Evolutionary conservation across 2,888 invertebrate genomes (phyloP).

Genomic region (Acanthopleura granulata): DNA sequence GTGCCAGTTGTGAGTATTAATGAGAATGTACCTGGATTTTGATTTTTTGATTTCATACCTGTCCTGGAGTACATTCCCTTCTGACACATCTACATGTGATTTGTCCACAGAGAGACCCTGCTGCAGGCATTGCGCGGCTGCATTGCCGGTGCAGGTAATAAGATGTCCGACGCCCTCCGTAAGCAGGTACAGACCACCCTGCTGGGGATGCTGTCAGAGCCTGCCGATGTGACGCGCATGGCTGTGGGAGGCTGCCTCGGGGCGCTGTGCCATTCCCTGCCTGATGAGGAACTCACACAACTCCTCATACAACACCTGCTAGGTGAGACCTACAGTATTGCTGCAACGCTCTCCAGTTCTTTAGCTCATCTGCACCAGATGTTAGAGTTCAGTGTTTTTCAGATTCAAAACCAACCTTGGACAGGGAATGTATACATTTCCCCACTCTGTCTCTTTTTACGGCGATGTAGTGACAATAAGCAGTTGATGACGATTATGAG

Average conservation of each 20-base stretch:
- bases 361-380: no score
- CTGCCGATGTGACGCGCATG: conserved; percentile 84
- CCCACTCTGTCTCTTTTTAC: no score
- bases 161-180: conserved; percentile 86
- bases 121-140: conserved; percentile 90
- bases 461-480: no score
- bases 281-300: conserved; percentile 79
- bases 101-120: conserved; percentile 83
- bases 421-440: no score
- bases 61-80: no score
- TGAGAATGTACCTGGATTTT: no score
- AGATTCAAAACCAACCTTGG: no score
- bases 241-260: conserved; percentile 93
- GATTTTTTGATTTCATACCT: no score
- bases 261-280: conserved; percentile 81
- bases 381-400: no score
- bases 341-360: no score
- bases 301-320: conserved; percentile 83
- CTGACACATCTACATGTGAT: background rate
- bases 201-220: conserved; percentile 69
- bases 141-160: conserved; percentile 86
- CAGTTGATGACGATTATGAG: no score
- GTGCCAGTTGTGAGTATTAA: no score
- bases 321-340: conserved; percentile 71
- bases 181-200: conserved; percentile 77